These are phyloP conservation scores for Rhea pennata DNA, from an alignment of 2,113 vertebrate species.

Conservation along the genomic window DNA sequence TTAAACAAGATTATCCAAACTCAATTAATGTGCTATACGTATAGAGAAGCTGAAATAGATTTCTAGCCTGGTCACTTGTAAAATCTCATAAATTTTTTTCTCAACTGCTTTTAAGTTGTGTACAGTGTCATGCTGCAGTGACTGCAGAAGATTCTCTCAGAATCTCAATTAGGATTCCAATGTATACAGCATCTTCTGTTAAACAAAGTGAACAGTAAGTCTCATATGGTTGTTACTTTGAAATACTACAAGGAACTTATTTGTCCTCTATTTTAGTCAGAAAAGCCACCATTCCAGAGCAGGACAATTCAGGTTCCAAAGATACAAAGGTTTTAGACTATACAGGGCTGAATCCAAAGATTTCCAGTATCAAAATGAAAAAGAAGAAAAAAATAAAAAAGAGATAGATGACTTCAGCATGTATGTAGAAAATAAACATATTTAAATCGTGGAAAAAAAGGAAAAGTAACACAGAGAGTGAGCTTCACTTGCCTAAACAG, in stretches of 20 bases:
- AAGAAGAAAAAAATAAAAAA: background rate
- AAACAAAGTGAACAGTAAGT: background rate
- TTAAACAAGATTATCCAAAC: slow-evolving; percentile 16
- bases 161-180: background rate
- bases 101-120: background rate
- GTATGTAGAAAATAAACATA: background rate
- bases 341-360: background rate
- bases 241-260: background rate
- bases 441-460: background rate
- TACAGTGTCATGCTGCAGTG: background rate
- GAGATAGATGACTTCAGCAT: background rate
- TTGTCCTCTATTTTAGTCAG: background rate
- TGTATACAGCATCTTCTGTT: background rate
- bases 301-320: background rate
- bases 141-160: background rate
- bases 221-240: background rate
- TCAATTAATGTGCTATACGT: slow-evolving; percentile 14
- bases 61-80: background rate
- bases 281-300: background rate
- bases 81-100: background rate
- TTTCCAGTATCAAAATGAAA: background rate
- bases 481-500: background rate
- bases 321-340: background rate
- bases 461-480: background rate
- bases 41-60: background rate